A percentile compares a stretch with the other conserved stretches of the same genome.
Conservation (phyloP, 2,113 vertebrate genomes). For the Aix galericulata region DNA sequence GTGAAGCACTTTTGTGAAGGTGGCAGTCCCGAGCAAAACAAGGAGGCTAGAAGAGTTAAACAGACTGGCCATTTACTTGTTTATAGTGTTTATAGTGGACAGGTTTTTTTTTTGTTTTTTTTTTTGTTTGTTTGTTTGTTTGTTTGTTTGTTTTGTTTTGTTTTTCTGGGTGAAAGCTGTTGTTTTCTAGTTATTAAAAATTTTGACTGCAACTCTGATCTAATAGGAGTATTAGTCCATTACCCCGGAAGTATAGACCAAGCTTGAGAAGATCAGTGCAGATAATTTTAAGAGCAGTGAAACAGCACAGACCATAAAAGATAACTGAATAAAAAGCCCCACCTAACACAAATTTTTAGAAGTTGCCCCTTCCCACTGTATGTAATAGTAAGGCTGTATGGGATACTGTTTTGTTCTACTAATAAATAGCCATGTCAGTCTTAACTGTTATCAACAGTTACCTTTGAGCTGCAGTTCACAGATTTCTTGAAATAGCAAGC, state of each 20-base stretch:
- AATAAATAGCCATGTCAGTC: not conserved
- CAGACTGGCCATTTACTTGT: not conserved
- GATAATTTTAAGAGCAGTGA: not conserved
- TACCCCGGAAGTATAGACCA: not conserved
- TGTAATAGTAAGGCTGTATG: not conserved
- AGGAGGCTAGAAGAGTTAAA: not conserved
- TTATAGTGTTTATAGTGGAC: fast-evolving
- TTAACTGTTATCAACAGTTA: not conserved
- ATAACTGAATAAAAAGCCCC: not conserved
- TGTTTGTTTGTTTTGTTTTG: no score
- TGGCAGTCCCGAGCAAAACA: not conserved
- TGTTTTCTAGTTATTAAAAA: not conserved
- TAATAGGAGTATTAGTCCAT: not conserved
- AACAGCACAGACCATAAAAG: not conserved
- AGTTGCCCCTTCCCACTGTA: not conserved
- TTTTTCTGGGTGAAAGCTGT: not conserved
- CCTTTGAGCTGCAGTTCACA: not conserved
- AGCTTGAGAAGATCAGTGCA: fast-evolving
- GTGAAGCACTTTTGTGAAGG: not conserved
- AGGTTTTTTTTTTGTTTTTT: not conserved
- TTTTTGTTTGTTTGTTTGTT: no score
- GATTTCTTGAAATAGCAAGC: not conserved
- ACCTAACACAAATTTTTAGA: not conserved
- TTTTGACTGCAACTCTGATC: not conserved
- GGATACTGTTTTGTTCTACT: not conserved